Percentiles rank a stretch among this genome's conserved stretches.
Conservation (phyloP, 2,888 invertebrate genomes). For the Amblyteles armatorius region DNA sequence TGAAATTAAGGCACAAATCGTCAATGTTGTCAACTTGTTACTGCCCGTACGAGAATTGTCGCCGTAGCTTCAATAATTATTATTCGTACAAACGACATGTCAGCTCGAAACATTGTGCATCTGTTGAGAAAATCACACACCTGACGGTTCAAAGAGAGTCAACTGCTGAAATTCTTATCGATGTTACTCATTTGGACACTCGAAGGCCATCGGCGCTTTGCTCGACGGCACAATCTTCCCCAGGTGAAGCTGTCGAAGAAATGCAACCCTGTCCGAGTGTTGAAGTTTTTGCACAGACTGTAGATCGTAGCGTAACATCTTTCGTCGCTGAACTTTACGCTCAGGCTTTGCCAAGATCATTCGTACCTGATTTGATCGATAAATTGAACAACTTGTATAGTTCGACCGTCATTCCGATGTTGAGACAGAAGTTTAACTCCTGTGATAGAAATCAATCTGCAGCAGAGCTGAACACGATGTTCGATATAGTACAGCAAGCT, state of each 20-base stretch:
- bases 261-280: constrained; percentile 18
- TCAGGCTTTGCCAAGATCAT: constrained; percentile 34
- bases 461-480: too few relatives aligned
- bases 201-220: background rate
- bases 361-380: constrained; percentile 19
- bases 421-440: constrained; percentile 26
- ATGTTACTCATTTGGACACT: background rate
- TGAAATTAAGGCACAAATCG: constrained; percentile 49
- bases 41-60: constrained; percentile 54
- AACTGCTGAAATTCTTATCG: background rate
- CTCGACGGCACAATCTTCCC: background rate
- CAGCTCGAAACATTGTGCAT: background rate
- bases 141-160: too few relatives aligned
- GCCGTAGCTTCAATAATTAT: constrained; percentile 53
- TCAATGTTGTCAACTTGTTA: constrained; percentile 32
- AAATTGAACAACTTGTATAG: constrained; percentile 27
- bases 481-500: too few relatives aligned
- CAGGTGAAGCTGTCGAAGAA: background rate
- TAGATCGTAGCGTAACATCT: constrained; percentile 2
- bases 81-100: constrained; percentile 61
- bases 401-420: constrained; percentile 32
- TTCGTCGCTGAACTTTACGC: constrained; percentile 57
- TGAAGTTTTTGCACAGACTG: background rate
- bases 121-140: background rate
- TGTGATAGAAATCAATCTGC: constrained; percentile 16